phyloP scores from a whole-genome alignment of 2,797 vertebrate species.

The Rhinophrynus dorsalis region DNA sequence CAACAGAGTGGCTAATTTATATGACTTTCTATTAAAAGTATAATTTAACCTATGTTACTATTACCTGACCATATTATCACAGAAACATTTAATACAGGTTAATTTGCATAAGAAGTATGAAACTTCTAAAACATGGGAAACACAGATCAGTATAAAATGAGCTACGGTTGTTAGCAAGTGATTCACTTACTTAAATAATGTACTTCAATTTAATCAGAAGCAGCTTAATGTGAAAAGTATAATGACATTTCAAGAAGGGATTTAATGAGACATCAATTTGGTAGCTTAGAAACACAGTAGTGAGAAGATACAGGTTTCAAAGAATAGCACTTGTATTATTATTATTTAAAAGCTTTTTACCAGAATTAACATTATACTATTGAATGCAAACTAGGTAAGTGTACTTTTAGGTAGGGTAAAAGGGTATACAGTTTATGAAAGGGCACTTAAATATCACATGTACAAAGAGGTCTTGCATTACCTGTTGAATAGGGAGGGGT shows the following conservation, averaged over 20 bases:
- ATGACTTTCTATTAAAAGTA: slow-evolving; percentile 13
- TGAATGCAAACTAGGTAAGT: too few species aligned
- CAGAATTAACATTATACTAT: too few species aligned
- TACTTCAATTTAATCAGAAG: slow-evolving; percentile 63
- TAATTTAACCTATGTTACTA: slow-evolving; percentile 49
- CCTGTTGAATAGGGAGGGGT: too few species aligned
- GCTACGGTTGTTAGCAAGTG: slow-evolving; percentile 57
- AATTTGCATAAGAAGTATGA: slow-evolving; percentile 61
- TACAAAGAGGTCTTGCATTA: too few species aligned
- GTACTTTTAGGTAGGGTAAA: too few species aligned
- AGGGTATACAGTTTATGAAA: too few species aligned
- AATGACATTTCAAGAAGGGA: slow-evolving; percentile 57
- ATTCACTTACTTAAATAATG: slow-evolving; percentile 64
- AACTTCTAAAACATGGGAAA: slow-evolving; percentile 60
- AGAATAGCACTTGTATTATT: slow-evolving; percentile 20
- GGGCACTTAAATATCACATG: too few species aligned
- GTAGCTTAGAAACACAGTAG: slow-evolving; percentile 37
- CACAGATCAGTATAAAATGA: slow-evolving; percentile 62
- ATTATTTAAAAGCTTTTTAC: slow-evolving; percentile 16
- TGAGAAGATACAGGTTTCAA: slow-evolving; percentile 27
- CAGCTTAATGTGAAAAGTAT: slow-evolving; percentile 57
- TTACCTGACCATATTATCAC: slow-evolving; percentile 58
- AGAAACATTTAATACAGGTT: slow-evolving; percentile 58
- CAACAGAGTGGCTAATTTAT: slow-evolving; percentile 8
- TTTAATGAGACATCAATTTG: slow-evolving; percentile 56